Base-by-base conservation (phyloP, 2,113 vertebrate genomes). In the Gyps fulvus region DNA sequence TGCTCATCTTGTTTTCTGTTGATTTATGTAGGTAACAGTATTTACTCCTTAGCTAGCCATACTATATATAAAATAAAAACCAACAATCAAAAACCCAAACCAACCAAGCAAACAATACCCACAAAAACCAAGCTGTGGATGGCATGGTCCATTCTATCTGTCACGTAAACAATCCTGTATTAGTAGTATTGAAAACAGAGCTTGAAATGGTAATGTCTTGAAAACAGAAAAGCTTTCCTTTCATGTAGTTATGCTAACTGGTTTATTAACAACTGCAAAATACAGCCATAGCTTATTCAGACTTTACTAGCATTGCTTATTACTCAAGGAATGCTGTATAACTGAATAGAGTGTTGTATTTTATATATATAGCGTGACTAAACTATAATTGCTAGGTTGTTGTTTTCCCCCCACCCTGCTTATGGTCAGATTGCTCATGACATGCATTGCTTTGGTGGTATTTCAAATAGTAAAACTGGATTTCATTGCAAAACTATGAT, bases 241-340 rank as follows among this genome's bases (percentile, higher is more conserved):
- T 87, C 12, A 14, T 86, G 38, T 86, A 52, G 67, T 67, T 92
- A 67, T 86, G 55, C 49, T 66, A 95, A 94, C 80, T 90, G 77
- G 62, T 84, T 95, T 82, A 95, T 96, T 97, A 93, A 96, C 62
- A 88, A 81, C 69, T 81, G 57, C 74, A 89, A 86, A 91, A 91
- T 89, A 32, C 1, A 76, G 34, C 43, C 31, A 36, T 17, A 54
- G 23, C 31, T 73, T 85, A 59, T n/a, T 93, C 87, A 89, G 55
- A 73, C 84, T 89, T 94, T 43, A 74, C 71, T 81, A 66, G 32
- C n/a, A 49, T 65, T 95, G 76, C 63, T 95, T 93, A 61, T 92
- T 94, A 45, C 49, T 93, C 47, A 86, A 93, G 43, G 17, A 49
- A 52, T 10, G 11, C 61, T 83, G 18, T 92, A 57, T 34, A 42